These are phyloP conservation scores for Noctuana brunneofusca DNA, from an alignment of 2,888 invertebrate species.

Conservation along the genomic window DNA sequence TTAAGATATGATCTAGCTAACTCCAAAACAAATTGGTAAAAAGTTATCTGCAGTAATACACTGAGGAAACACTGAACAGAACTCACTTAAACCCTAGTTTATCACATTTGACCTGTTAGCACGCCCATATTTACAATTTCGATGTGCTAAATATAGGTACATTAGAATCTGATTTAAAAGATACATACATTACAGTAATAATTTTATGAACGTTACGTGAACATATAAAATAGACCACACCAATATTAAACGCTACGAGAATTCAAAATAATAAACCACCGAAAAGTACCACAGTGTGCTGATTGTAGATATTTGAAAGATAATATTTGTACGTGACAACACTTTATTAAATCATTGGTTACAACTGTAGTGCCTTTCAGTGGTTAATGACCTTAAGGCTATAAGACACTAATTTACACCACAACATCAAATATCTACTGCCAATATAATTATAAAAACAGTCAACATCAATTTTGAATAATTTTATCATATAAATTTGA, in stretches of 20 bases:
- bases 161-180: conserved; percentile 71
- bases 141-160: conserved; percentile 66
- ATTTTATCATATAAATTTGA: conserved; percentile 77
- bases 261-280: conserved; percentile 75
- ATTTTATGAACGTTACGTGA: conserved; percentile 65
- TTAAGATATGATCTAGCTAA: conserved; percentile 22
- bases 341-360: not conserved
- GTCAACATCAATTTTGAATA: conserved; percentile 83
- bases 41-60: conserved; percentile 38
- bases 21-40: conserved; percentile 28
- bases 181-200: conserved; percentile 64
- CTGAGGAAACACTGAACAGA: conserved; percentile 29
- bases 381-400: conserved; percentile 68
- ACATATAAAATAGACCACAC: conserved; percentile 81
- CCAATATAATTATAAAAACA: conserved; percentile 83
- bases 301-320: not conserved
- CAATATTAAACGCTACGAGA: conserved; percentile 77
- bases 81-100: conserved; percentile 72
- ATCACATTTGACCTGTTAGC: conserved; percentile 80
- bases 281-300: conserved; percentile 55
- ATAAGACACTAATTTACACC: conserved; percentile 83
- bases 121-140: conserved; percentile 68
- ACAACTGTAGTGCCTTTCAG: conserved; percentile 42
- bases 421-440: conserved; percentile 84
- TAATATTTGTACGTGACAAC: conserved; percentile 1